Evolutionary conservation across 1,140 invertebrate species (phyloP).

Genomic region (Drosophila ironensis): DNA sequence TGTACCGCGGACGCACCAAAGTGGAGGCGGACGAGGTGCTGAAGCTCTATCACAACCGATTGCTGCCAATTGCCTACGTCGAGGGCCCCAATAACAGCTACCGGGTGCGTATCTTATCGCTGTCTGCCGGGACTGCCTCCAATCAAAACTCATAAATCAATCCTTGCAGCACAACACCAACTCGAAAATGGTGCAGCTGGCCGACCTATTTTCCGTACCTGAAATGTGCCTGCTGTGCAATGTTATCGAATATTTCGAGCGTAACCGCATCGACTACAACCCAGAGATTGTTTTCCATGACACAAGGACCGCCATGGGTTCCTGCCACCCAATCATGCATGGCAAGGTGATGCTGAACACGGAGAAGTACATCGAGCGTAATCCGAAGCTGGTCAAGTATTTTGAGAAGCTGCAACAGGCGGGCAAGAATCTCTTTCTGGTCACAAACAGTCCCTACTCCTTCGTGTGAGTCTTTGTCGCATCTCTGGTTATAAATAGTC

Average conservation of each 20-base stretch:
- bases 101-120: conserved; percentile 41
- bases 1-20: conserved; percentile 93
- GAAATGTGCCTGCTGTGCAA: conserved; percentile 97
- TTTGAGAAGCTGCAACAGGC: conserved; percentile 88
- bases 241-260: conserved; percentile 95
- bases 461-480: conserved; percentile 92
- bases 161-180: conserved; percentile 84
- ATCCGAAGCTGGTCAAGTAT: conserved; percentile 88
- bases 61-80: conserved; percentile 91
- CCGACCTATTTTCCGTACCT: conserved; percentile 98
- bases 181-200: conserved; percentile 95
- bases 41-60: conserved; percentile 92
- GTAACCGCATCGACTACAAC: conserved; percentile 95
- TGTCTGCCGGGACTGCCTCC: background rate
- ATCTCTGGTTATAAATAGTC: no score
- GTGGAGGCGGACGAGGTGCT: conserved; percentile 93
- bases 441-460: conserved; percentile 97
- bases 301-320: conserved; percentile 94
- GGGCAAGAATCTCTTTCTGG: conserved; percentile 95
- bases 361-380: conserved; percentile 90
- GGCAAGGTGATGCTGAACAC: conserved; percentile 90
- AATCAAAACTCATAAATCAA: no score
- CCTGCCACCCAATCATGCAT: conserved; percentile 96
- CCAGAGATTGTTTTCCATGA: conserved; percentile 98
- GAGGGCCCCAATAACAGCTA: conserved; percentile 85